Percentiles rank a stretch among this genome's conserved stretches.
Conservation (phyloP, 2,113 vertebrate species). For the Hystrix cristata region DNA sequence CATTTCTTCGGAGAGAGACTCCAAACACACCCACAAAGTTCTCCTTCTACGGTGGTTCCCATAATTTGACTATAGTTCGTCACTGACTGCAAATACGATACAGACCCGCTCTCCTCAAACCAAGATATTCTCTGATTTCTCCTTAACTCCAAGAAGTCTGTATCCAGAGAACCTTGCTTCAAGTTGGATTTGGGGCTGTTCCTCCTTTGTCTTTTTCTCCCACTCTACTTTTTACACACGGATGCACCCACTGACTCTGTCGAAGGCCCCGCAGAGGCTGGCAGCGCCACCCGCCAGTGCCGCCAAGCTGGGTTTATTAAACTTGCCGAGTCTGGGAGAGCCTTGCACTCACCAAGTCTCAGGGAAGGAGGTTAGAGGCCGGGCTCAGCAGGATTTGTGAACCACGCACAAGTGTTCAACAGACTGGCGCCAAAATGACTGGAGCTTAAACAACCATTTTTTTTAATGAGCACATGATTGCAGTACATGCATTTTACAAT, state of each 20-base stretch:
- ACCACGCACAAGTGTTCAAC: neutral
- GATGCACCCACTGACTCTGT: neutral
- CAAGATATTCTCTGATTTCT: neutral
- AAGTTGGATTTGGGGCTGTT: neutral
- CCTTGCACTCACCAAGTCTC: neutral
- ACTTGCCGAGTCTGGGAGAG: neutral
- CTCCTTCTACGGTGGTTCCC: neutral
- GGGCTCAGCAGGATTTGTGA: neutral
- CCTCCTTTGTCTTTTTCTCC: neutral
- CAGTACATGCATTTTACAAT: neutral
- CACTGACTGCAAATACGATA: neutral
- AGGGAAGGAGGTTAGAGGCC: constrained; percentile 8
- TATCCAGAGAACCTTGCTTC: constrained; percentile 7
- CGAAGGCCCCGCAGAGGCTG: neutral
- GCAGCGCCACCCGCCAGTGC: neutral
- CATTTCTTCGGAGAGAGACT: neutral
- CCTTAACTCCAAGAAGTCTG: neutral
- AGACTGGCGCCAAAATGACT: constrained; percentile 29
- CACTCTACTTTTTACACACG: neutral
- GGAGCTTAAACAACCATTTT: neutral
- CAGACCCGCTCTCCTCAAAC: neutral
- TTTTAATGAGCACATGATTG: neutral
- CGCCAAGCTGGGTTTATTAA: constrained; percentile 3
- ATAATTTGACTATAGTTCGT: neutral
- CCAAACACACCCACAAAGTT: neutral